These are phyloP conservation scores for Drosophila navojoa DNA, from an alignment of 1,140 invertebrate species.

Conservation along the genomic window DNA sequence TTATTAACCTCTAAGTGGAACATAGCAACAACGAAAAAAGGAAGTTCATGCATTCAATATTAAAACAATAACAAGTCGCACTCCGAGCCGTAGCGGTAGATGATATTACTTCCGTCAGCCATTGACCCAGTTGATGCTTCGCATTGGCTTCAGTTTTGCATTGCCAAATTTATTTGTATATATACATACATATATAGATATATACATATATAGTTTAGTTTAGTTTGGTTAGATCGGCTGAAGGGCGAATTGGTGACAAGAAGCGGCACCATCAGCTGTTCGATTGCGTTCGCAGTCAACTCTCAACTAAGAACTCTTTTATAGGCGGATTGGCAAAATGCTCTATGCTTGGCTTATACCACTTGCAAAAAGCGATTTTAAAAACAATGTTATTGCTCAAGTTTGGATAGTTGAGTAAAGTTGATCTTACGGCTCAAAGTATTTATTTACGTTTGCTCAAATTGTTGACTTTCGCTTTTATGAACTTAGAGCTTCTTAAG, in stretches of 20 bases:
- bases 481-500: no score
- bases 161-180: conserved; percentile 45
- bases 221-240: conserved; percentile 34
- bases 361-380: background rate
- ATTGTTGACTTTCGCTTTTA: no score
- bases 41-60: conserved; percentile 23
- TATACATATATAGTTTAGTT: background rate
- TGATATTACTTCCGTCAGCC: conserved; percentile 64
- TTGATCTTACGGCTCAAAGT: no score
- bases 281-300: background rate
- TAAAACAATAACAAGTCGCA: conserved; percentile 20
- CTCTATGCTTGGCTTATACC: background rate
- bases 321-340: background rate
- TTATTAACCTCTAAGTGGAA: conserved; percentile 78
- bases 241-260: conserved; percentile 57
- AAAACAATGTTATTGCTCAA: no score
- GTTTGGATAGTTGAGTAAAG: no score
- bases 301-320: no score
- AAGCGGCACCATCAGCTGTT: background rate
- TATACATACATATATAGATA: conserved; percentile 6
- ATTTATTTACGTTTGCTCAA: no score
- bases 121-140: conserved; percentile 66
- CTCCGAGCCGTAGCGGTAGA: conserved; percentile 3
- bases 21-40: conserved; percentile 58
- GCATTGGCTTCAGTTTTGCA: conserved; percentile 27